A percentile compares a stretch with the other conserved stretches of the same genome.
phyloP scores from a whole-genome alignment of 2,113 vertebrate genomes.

The Physeter macrocephalus region DNA sequence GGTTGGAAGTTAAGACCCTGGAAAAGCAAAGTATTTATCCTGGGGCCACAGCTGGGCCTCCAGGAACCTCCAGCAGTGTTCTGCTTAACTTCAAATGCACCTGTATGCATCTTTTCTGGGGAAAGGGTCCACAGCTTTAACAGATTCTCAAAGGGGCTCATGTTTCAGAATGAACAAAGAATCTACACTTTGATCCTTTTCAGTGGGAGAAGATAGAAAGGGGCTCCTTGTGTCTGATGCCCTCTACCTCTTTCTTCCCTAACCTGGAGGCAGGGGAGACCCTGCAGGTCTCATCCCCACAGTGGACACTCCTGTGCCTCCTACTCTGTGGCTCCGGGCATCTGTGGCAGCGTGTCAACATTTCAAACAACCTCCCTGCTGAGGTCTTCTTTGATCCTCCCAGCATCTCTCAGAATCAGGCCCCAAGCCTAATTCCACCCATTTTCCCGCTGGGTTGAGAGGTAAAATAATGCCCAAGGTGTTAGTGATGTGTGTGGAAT shows the following conservation, averaged over 20 bases:
- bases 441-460: background rate
- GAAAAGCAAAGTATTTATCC: background rate
- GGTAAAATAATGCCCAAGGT: background rate
- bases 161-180: background rate
- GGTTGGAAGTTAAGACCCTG: background rate
- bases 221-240: background rate
- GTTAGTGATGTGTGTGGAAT: background rate
- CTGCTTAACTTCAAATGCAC: background rate
- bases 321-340: background rate
- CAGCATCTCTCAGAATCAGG: background rate
- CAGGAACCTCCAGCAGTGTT: background rate
- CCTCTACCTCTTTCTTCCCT: background rate
- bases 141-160: background rate
- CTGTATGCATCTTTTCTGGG: background rate
- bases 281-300: background rate
- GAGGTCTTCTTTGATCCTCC: conserved; percentile 43
- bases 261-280: background rate
- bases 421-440: background rate
- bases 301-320: background rate
- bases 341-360: background rate
- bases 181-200: background rate
- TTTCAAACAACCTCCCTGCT: conserved; percentile 37
- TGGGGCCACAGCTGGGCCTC: background rate
- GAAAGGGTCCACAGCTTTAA: background rate
- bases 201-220: background rate